These are phyloP conservation scores for Poecilobothrus nobilitatus DNA, from an alignment of 2,888 invertebrate genomes.

Conservation along the genomic window DNA sequence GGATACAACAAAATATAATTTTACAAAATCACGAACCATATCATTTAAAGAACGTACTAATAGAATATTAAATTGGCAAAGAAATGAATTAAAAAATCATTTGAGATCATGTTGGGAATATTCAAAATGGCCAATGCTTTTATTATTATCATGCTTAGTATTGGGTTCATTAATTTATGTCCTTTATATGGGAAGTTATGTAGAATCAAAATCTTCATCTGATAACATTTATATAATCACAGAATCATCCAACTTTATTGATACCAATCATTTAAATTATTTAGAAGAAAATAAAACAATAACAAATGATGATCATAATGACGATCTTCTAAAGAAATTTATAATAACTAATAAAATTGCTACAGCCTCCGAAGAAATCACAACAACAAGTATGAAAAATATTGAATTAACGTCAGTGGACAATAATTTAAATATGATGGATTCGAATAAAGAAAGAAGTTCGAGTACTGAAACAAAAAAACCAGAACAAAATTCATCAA, in stretches of 20 bases:
- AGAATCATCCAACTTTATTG: background rate
- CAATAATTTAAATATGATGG: background rate
- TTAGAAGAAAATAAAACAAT: background rate
- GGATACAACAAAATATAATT: background rate
- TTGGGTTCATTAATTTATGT: background rate
- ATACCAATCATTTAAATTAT: background rate
- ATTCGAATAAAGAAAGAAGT: background rate
- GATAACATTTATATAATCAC: background rate
- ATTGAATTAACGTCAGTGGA: background rate
- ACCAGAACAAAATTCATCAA: background rate
- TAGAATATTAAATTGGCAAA: background rate
- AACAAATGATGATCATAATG: background rate
- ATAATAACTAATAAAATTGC: background rate
- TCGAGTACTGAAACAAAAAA: background rate
- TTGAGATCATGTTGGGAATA: background rate
- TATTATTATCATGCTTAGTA: background rate
- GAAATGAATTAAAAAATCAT: background rate
- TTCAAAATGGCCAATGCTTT: conserved; percentile 7
- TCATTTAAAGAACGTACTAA: background rate
- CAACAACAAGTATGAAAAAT: background rate
- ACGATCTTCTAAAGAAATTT: background rate
- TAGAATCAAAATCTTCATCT: background rate
- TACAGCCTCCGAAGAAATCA: background rate
- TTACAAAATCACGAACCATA: background rate
- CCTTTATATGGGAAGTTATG: background rate